These are phyloP conservation scores for Galbula dea DNA, from an alignment of 2,113 vertebrate species.

Conservation along the genomic window DNA sequence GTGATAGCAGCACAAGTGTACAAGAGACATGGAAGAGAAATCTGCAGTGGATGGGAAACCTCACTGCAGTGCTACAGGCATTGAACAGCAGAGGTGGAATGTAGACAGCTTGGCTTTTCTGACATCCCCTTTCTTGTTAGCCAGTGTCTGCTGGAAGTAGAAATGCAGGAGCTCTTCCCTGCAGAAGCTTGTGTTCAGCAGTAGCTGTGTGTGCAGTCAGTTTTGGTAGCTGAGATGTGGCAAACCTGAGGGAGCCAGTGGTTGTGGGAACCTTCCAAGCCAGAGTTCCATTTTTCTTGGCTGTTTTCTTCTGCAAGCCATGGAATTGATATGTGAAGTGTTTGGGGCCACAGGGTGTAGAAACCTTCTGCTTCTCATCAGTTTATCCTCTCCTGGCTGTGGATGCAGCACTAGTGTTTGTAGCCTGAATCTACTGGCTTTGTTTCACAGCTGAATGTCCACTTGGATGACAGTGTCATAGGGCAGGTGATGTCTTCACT, in stretches of 20 bases:
- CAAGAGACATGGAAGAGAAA: neutral
- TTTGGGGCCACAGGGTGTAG: neutral
- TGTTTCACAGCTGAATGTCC: neutral
- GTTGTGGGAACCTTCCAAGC: neutral
- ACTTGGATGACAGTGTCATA: neutral
- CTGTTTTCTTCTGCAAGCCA: neutral
- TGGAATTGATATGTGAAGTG: neutral
- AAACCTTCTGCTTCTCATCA: neutral
- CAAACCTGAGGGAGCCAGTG: neutral
- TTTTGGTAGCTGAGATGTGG: neutral
- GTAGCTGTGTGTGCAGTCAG: neutral
- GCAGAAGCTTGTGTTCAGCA: neutral
- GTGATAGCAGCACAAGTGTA: neutral
- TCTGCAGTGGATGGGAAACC: fast-evolving
- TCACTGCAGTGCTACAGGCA: neutral
- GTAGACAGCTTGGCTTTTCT: neutral
- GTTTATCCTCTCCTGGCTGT: neutral
- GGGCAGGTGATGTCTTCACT: neutral
- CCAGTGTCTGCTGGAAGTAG: neutral
- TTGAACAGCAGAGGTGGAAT: neutral
- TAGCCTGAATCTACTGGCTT: neutral
- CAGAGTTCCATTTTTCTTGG: neutral
- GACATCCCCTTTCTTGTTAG: neutral
- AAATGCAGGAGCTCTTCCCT: neutral
- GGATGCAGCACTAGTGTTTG: neutral